These are phyloP conservation scores for Xiphophorus couchianus DNA, from an alignment of 2,113 vertebrate species.

Conservation along the genomic window DNA sequence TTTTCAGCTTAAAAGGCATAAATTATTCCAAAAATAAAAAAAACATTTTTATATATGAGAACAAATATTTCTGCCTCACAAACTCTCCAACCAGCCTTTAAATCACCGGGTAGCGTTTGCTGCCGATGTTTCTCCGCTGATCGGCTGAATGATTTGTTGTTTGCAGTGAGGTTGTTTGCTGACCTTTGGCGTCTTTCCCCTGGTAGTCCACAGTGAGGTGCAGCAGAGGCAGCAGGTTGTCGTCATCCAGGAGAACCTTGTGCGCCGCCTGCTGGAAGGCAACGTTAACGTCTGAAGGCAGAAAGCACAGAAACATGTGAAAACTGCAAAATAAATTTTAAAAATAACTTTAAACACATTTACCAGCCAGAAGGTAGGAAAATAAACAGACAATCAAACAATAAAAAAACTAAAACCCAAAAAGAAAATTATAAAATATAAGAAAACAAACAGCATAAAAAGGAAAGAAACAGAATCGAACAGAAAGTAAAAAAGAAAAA, in stretches of 20 bases:
- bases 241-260: constrained; percentile 94
- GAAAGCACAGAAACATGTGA: neutral
- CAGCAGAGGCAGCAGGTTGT: constrained; percentile 94
- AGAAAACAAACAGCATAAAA: too few species aligned
- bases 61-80: neutral
- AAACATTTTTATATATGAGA: too few species aligned
- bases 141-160: too few species aligned
- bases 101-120: too few species aligned
- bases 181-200: constrained; percentile 94
- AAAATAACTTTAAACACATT: too few species aligned
- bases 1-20: too few species aligned
- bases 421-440: too few species aligned
- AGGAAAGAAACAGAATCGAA: too few species aligned
- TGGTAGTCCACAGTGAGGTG: constrained; percentile 95
- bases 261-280: constrained; percentile 97
- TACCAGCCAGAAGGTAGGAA: neutral
- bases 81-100: neutral
- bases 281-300: constrained; percentile 90
- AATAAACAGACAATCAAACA: too few species aligned
- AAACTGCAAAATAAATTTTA: neutral
- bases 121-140: too few species aligned
- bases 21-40: neutral
- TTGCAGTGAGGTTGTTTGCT: neutral
- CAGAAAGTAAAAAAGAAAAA: too few species aligned
- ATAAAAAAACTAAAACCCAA: too few species aligned